These are phyloP conservation scores for Drosophila ezoana DNA, from an alignment of 2,888 invertebrate genomes.

Conservation along the genomic window DNA sequence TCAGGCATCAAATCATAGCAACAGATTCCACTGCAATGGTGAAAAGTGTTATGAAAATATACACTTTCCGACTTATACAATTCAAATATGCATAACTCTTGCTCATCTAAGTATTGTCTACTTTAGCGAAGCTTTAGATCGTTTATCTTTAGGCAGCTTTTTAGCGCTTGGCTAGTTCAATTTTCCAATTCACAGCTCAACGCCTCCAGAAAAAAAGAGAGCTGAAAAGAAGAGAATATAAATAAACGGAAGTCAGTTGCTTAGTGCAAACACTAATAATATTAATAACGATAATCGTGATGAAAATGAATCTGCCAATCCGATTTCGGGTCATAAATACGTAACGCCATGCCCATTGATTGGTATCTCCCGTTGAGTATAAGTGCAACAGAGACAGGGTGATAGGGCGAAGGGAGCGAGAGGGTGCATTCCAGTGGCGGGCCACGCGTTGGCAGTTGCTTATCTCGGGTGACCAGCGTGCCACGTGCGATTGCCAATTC, in stretches of 20 bases:
- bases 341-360: constrained; percentile 36
- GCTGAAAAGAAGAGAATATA: constrained; percentile 3
- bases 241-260: constrained; percentile 43
- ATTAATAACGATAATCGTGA: constrained; percentile 74
- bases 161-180: constrained; percentile 31
- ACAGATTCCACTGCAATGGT: too few relatives aligned
- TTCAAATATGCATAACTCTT: constrained; percentile 1
- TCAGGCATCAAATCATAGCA: too few relatives aligned
- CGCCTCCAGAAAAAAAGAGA: constrained; percentile 32
- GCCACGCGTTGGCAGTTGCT: constrained; percentile 81
- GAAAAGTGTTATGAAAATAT: too few relatives aligned
- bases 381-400: constrained; percentile 17
- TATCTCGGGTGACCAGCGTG: constrained; percentile 84
- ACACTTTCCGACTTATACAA: too few relatives aligned
- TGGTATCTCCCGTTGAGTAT: constrained; percentile 31
- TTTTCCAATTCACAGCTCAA: constrained; percentile 62
- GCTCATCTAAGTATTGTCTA: neutral
- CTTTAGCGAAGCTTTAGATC: constrained; percentile 32
- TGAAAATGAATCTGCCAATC: constrained; percentile 65
- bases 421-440: constrained; percentile 28
- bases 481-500: constrained; percentile 64
- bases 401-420: constrained; percentile 15
- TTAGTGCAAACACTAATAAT: constrained; percentile 69
- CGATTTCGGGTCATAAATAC: constrained; percentile 73
- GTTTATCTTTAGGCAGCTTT: constrained; percentile 10